Evolutionary conservation across 2,797 vertebrate genomes (phyloP), one percentile per base, ranked within the genome.

Genomic region (Lepus oiostolus): DNA sequence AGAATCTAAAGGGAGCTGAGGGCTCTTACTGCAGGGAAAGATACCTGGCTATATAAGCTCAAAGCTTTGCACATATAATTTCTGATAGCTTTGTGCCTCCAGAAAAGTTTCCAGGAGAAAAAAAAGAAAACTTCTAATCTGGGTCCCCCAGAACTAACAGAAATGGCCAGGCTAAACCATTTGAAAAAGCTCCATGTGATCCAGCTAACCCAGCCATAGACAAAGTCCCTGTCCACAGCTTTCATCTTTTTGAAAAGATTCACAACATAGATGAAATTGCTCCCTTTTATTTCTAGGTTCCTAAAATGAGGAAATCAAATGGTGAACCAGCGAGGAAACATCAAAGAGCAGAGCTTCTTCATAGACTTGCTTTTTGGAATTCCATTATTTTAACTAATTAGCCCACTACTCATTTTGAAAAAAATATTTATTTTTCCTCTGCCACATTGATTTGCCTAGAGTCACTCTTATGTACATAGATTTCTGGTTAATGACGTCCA

Each of bases 321-420:
- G 67, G 79, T 63, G 75, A 75, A 71, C 30, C n/a, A 47, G 32
- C 47, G 65, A 72, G 75, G 35, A 88, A 95, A 90, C 54, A 81
- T 62, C 74, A 94, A 97, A 96, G 81, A 92, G 84, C 67, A 80
- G 94, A 92, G 91, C 79, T 88, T 97, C 95, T 97, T 97, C 72
- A 85, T 85, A 92, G 81, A 90, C 71, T 96, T 96, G 80, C 94
- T 97, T 96, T 94, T 76, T 97, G 91, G 72, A 93, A 62, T 97
- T 86, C 88, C 82, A 96, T 97, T 97, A 97, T 98, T 98, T 97
- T 98, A 97, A 97, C 98, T 98, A 98, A 98, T 98, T 98, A 98
- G 96, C 89, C 97, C 97, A 97, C 94, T 96, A 97, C 96, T 98
- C 89, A 97, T 98, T 98, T 98, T 95, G 97, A 96, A 97, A 98